Percentiles rank a stretch among this genome's conserved stretches.
These are phyloP conservation scores for Mesorhabditis sp. DNA, from an alignment of 2,888 invertebrate genomes.

Conservation along the genomic window DNA sequence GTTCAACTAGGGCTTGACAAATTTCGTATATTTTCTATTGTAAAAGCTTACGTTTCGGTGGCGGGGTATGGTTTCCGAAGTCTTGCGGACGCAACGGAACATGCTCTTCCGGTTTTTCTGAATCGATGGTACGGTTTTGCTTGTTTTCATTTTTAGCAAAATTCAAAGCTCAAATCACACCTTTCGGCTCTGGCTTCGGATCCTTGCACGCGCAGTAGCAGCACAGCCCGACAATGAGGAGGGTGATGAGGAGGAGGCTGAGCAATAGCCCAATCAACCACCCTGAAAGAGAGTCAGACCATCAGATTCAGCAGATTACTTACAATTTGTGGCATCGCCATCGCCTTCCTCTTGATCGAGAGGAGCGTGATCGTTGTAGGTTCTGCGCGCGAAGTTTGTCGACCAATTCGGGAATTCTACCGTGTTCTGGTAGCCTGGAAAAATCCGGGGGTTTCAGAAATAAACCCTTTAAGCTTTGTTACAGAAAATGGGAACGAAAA, in stretches of 20 bases:
- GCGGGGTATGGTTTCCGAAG: too few species aligned
- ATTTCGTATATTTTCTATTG: too few species aligned
- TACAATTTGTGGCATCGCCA: neutral
- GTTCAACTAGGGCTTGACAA: too few species aligned
- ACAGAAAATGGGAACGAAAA: neutral
- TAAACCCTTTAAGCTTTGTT: neutral
- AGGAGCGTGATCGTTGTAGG: conserved; percentile 16
- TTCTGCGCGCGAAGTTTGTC: conserved; percentile 28
- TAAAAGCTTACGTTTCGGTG: too few species aligned
- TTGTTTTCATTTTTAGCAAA: too few species aligned
- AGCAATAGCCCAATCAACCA: conserved; percentile 1
- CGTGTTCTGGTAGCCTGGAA: conserved; percentile 22
- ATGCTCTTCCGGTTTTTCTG: too few species aligned
- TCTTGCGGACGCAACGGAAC: too few species aligned
- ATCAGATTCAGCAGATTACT: neutral
- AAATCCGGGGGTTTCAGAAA: neutral
- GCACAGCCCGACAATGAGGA: neutral
- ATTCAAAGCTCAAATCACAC: too few species aligned
- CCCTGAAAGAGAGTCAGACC: neutral
- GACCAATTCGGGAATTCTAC: conserved; percentile 38
- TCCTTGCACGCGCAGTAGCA: neutral
- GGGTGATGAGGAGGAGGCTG: neutral
- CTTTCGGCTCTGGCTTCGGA: too few species aligned
- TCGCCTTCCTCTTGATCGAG: conserved; percentile 5
- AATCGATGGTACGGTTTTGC: too few species aligned